Percentiles rank a stretch among this genome's conserved stretches.
Conservation (phyloP, 1,140 invertebrate genomes). For the Formica selysi region DNA sequence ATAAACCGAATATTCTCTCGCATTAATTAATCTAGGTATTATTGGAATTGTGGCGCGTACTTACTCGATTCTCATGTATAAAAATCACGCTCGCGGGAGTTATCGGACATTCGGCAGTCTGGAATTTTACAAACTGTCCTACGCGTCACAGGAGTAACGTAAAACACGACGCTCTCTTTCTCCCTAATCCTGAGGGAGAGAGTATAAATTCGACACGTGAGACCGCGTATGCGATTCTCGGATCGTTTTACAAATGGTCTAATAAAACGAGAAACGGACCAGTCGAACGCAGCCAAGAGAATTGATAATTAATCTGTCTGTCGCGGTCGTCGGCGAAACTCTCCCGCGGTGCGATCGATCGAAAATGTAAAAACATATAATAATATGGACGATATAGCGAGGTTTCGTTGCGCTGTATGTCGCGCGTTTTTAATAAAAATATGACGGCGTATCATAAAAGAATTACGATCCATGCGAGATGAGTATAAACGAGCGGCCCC, state of each 20-base stretch:
- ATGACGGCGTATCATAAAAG: constrained; percentile 31
- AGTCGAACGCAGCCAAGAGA: constrained; percentile 22
- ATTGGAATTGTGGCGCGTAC: not conserved
- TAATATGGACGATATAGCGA: not conserved
- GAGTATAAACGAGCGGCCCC: constrained; percentile 24
- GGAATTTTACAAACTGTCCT: constrained; percentile 25
- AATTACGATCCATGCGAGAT: constrained; percentile 29
- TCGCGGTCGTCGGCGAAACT: constrained; percentile 14
- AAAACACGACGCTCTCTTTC: constrained; percentile 29
- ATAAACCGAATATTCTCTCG: constrained; percentile 20
- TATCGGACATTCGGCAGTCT: not conserved
- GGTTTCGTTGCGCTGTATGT: not conserved
- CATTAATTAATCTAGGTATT: constrained; percentile 42
- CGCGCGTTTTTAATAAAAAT: constrained; percentile 52
- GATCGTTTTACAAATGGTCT: constrained; percentile 37
- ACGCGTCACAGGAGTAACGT: constrained; percentile 5
- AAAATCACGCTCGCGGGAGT: constrained; percentile 46
- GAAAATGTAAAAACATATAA: constrained; percentile 29
- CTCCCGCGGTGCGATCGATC: constrained; percentile 7
- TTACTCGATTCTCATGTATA: not conserved
- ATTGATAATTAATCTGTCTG: constrained; percentile 55
- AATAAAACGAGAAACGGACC: not conserved
- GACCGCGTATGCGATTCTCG: constrained; percentile 29
- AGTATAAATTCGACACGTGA: constrained; percentile 38
- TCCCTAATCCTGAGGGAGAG: constrained; percentile 20